Percentiles rank a stretch among this genome's conserved stretches.
Evolutionary conservation across 2,888 invertebrate genomes (phyloP).

Genomic region (Teinopalpus imperialis): DNA sequence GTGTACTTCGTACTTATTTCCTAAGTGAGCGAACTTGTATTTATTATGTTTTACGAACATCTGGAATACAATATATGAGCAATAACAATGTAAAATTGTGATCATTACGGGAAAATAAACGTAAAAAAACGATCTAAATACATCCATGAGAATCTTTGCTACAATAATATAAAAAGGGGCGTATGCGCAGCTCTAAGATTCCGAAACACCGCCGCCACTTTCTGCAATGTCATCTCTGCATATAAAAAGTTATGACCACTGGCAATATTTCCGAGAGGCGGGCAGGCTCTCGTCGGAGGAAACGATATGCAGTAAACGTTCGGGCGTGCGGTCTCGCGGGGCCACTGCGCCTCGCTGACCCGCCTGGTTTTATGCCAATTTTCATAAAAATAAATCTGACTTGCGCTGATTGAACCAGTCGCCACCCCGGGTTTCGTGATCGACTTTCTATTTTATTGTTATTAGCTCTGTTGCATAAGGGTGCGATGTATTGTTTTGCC

Average conservation of each 20-base stretch:
- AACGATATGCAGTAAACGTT: constrained; percentile 82
- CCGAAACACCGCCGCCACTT: constrained; percentile 56
- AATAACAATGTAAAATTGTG: too few relatives aligned
- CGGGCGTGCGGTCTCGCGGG: constrained; percentile 79
- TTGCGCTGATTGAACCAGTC: constrained; percentile 81
- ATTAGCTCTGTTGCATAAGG: constrained; percentile 74
- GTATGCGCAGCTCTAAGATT: constrained; percentile 46
- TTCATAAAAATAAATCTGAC: constrained; percentile 82
- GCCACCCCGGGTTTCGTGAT: constrained; percentile 65
- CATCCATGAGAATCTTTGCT: too few relatives aligned
- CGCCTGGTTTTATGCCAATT: constrained; percentile 81
- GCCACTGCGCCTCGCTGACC: constrained; percentile 72
- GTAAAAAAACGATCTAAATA: too few relatives aligned
- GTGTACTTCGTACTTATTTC: too few relatives aligned
- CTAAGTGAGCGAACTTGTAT: too few relatives aligned
- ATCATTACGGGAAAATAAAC: too few relatives aligned
- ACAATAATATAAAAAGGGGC: too few relatives aligned
- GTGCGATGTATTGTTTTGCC: constrained; percentile 80
- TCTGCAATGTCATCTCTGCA: constrained; percentile 81
- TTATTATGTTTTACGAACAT: too few relatives aligned
- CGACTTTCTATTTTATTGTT: constrained; percentile 81
- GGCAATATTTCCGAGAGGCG: constrained; percentile 74
- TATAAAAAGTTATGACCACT: constrained; percentile 81
- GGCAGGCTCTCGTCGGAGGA: constrained; percentile 54
- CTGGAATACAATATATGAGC: too few relatives aligned